These are phyloP conservation scores for Agriotes lineatus DNA, from an alignment of 2,888 invertebrate species.

Conservation along the genomic window DNA sequence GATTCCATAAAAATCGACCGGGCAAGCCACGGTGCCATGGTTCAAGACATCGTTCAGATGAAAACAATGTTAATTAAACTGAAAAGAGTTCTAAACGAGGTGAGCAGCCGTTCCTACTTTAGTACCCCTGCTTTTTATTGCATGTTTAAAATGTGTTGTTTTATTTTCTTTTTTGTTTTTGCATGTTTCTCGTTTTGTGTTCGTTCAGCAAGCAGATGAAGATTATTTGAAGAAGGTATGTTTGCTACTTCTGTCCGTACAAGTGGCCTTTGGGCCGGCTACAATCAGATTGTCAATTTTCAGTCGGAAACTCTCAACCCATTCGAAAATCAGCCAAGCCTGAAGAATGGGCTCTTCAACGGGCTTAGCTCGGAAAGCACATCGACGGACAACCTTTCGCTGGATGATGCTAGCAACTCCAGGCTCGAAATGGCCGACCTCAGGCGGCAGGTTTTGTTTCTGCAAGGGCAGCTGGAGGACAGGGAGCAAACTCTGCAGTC, in stretches of 20 bases:
- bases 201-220: slow-evolving; percentile 73
- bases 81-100: slow-evolving; percentile 89
- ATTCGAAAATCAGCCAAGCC: slow-evolving; percentile 73
- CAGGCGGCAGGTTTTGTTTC: slow-evolving; percentile 84
- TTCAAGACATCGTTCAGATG: slow-evolving; percentile 88
- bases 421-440: slow-evolving; percentile 80
- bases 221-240: slow-evolving; percentile 82
- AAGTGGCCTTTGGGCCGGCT: neutral
- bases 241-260: neutral
- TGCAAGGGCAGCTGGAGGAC: slow-evolving; percentile 90
- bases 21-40: slow-evolving; percentile 79
- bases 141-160: slow-evolving; percentile 62
- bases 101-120: slow-evolving; percentile 62
- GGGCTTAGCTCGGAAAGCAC: slow-evolving; percentile 67
- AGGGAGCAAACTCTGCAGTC: slow-evolving; percentile 85
- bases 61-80: slow-evolving; percentile 88
- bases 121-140: slow-evolving; percentile 56
- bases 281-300: neutral
- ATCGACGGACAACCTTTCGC: slow-evolving; percentile 54
- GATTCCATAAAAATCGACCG: slow-evolving; percentile 74
- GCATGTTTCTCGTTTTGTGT: slow-evolving; percentile 55
- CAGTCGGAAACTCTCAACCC: slow-evolving; percentile 92
- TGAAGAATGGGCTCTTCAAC: slow-evolving; percentile 77
- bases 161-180: slow-evolving; percentile 55
- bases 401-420: slow-evolving; percentile 67